Conservation (phyloP, 1,140 invertebrate genomes). For the Batillaria attramentaria region DNA sequence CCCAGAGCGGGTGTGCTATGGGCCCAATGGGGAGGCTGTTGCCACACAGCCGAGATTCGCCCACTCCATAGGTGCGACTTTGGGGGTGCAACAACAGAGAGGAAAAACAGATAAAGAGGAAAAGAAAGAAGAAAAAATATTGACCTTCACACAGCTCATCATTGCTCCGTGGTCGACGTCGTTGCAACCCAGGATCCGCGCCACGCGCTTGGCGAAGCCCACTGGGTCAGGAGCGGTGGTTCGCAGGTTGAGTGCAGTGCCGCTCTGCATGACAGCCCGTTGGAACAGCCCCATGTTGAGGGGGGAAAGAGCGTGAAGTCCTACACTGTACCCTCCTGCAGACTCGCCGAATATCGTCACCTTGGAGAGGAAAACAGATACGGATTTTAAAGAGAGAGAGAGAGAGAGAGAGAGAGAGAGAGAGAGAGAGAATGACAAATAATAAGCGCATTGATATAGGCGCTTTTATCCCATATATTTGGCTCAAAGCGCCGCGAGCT, state of each 20-base stretch:
- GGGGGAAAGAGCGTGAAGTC: not conserved
- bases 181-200: constrained; percentile 8
- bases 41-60: no score
- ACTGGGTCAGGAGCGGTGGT: constrained; percentile 17
- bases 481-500: no score
- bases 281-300: constrained; percentile 33
- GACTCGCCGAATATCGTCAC: constrained; percentile 59
- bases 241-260: constrained; percentile 17
- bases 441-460: no score
- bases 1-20: no score
- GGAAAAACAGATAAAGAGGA: constrained; percentile 92
- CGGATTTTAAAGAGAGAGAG: no score
- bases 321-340: constrained; percentile 42
- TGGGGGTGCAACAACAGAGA: constrained; percentile 77
- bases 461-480: no score
- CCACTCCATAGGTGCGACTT: no score
- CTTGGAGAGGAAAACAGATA: no score
- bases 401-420: not conserved
- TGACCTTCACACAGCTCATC: constrained; percentile 86
- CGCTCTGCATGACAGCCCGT: constrained; percentile 43
- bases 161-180: not conserved
- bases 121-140: constrained; percentile 92
- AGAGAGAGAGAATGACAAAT: no score
- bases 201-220: constrained; percentile 15
- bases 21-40: no score